These are phyloP conservation scores for Bombus balteatus DNA, from an alignment of 1,140 invertebrate species.

Conservation along the genomic window DNA sequence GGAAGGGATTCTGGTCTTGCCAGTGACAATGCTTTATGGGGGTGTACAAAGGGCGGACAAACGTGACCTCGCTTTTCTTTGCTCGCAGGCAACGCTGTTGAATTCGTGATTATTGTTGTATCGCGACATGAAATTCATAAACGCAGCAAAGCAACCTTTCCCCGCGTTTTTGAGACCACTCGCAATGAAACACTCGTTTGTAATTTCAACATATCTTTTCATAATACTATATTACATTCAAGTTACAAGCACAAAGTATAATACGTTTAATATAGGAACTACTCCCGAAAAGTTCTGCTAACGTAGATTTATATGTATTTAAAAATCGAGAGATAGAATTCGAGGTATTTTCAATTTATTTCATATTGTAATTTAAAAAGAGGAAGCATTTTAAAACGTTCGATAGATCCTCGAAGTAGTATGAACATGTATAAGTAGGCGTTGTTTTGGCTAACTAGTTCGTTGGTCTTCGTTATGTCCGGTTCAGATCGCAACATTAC, in stretches of 20 bases:
- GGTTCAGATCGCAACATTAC: not conserved
- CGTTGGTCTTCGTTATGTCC: not conserved
- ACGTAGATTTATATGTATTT: no score
- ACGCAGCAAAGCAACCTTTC: not conserved
- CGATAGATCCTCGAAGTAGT: not conserved
- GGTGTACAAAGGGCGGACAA: constrained; percentile 21
- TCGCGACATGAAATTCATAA: not conserved
- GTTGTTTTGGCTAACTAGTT: not conserved
- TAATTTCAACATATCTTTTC: not conserved
- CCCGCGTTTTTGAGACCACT: not conserved
- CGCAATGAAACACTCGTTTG: not conserved
- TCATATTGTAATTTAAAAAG: not conserved
- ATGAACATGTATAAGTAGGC: not conserved
- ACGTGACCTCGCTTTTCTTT: not conserved
- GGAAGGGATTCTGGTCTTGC: constrained; percentile 46
- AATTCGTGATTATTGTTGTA: constrained; percentile 1
- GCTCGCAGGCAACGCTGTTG: not conserved
- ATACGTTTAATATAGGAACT: no score
- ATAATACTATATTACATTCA: no score
- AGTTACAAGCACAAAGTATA: no score
- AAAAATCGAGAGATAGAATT: not conserved
- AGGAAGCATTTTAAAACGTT: not conserved
- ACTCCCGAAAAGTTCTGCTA: no score
- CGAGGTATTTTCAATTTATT: not conserved
- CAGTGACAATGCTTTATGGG: constrained; percentile 61